A percentile compares a stretch with the other conserved stretches of the same genome.
phyloP scores from a whole-genome alignment of 2,888 invertebrate species.

The Schizaphis graminum region DNA sequence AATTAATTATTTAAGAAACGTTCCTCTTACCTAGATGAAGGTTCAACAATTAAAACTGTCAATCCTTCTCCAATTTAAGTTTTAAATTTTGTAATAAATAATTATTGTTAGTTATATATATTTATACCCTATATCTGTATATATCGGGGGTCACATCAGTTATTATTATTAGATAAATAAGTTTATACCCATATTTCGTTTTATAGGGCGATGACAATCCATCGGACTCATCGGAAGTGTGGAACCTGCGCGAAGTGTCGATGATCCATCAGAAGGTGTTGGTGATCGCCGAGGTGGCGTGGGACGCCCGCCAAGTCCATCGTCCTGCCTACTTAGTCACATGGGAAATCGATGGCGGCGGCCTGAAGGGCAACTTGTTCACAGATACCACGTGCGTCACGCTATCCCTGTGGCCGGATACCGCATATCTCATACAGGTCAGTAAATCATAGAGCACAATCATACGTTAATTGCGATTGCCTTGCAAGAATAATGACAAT shows the following conservation, averaged over 20 bases:
- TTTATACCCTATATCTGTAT: not conserved
- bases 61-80: not conserved
- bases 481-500: not conserved
- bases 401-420: conserved; percentile 85
- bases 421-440: conserved; percentile 85
- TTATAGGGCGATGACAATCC: conserved; percentile 37
- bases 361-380: conserved; percentile 84
- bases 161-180: not conserved
- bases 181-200: not conserved
- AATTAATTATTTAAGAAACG: not conserved
- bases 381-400: conserved; percentile 86
- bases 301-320: conserved; percentile 76
- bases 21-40: not conserved
- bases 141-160: not conserved
- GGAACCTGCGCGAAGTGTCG: conserved; percentile 79
- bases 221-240: conserved; percentile 71
- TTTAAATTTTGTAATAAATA: not conserved
- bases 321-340: conserved; percentile 82
- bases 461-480: conserved; percentile 29
- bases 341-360: conserved; percentile 87
- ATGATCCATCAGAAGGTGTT: conserved; percentile 79
- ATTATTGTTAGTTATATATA: not conserved
- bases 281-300: conserved; percentile 80
- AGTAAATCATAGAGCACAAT: conserved; percentile 65
- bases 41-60: not conserved